A percentile compares a stretch with the other conserved stretches of the same genome.
These are phyloP conservation scores for Fissipunctia ypsillon DNA, from an alignment of 2,888 invertebrate species.

Conservation along the genomic window DNA sequence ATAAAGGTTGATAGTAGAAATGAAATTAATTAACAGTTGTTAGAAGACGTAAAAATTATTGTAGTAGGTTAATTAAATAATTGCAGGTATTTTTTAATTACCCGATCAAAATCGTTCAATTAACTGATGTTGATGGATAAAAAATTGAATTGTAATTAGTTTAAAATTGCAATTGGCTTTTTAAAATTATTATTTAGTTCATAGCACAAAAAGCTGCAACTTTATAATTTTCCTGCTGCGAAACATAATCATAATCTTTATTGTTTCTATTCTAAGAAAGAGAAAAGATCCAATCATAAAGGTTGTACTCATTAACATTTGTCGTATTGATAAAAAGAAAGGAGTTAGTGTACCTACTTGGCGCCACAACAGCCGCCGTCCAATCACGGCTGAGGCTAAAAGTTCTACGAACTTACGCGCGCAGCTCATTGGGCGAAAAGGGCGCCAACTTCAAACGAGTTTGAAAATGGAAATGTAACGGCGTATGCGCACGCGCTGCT, in stretches of 20 bases:
- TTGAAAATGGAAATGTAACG: constrained; percentile 75
- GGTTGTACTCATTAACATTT: constrained; percentile 45
- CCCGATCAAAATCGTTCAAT: constrained; percentile 23
- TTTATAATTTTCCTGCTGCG: background rate
- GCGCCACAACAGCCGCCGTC: constrained; percentile 67
- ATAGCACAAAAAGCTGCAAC: background rate
- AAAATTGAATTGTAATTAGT: too few species aligned
- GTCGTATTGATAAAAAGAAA: constrained; percentile 57
- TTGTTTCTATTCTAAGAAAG: constrained; percentile 20
- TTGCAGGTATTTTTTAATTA: constrained; percentile 25
- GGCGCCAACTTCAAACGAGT: constrained; percentile 81
- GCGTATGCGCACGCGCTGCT: constrained; percentile 71
- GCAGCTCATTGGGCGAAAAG: constrained; percentile 78
- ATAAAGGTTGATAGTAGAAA: constrained; percentile 40
- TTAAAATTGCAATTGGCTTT: background rate
- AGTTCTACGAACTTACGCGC: constrained; percentile 84
- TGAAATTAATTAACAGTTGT: constrained; percentile 37
- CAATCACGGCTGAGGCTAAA: constrained; percentile 83
- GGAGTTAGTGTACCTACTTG: constrained; percentile 58
- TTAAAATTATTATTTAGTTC: background rate
- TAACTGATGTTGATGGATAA: background rate
- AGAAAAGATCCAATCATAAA: constrained; percentile 23
- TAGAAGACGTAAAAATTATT: constrained; percentile 25
- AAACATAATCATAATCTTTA: constrained; percentile 12
- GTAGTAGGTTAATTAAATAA: constrained; percentile 41